A percentile compares a stretch with the other conserved stretches of the same genome.
Conservation (phyloP, 1,140 invertebrate species). For the Drosophila ohnishii region DNA sequence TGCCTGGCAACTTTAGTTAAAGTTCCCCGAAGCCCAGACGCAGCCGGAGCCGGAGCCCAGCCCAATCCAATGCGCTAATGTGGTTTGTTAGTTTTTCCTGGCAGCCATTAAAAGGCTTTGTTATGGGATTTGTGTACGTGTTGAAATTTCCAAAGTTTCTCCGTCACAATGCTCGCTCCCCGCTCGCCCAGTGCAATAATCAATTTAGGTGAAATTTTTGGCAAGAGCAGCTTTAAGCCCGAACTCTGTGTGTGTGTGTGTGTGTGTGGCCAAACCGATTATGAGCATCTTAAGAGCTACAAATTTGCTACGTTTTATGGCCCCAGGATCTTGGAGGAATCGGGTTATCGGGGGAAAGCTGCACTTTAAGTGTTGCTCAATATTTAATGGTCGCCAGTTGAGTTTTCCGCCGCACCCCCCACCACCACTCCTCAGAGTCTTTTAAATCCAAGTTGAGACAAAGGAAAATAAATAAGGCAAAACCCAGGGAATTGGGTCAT, state of each 20-base stretch:
- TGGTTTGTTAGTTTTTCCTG: constrained; percentile 76
- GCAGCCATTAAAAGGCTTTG: constrained; percentile 80
- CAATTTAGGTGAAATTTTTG: constrained; percentile 71
- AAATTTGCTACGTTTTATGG: constrained; percentile 70
- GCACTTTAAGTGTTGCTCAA: constrained; percentile 55
- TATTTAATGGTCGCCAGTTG: constrained; percentile 41
- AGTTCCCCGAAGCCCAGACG: constrained; percentile 23
- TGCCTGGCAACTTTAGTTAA: constrained; percentile 69
- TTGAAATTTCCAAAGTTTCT: constrained; percentile 76
- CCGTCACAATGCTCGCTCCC: background rate
- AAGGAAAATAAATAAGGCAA: constrained; percentile 21
- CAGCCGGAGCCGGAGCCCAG: background rate
- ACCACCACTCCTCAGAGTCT: background rate
- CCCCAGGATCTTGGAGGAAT: constrained; percentile 12
- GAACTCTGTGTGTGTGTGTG: constrained; percentile 24
- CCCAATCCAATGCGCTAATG: constrained; percentile 55
- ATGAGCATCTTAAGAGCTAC: constrained; percentile 69
- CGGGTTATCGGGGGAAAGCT: background rate
- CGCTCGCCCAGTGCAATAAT: constrained; percentile 60
- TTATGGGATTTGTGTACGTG: constrained; percentile 80
- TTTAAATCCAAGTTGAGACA: constrained; percentile 27
- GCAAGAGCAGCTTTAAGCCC: constrained; percentile 69
- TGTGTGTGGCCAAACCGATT: constrained; percentile 58
- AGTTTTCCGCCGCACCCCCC: background rate
- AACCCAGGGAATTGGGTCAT: constrained; percentile 3